Conservation (phyloP, 1,140 invertebrate species). For the Oryctes rhinoceros region DNA sequence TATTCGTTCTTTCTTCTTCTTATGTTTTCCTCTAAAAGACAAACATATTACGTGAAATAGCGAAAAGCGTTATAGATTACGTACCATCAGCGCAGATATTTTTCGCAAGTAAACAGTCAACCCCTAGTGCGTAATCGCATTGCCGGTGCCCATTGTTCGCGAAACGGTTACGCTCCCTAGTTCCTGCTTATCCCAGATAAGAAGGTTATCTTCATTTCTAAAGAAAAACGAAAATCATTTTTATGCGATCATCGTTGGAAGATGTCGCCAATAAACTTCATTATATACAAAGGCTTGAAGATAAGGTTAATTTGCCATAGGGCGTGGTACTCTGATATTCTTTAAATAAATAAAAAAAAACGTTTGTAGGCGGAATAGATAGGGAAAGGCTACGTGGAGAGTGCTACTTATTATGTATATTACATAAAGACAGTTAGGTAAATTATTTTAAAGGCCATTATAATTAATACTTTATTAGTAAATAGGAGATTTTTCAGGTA, state of each 20-base stretch:
- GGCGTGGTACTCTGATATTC: background rate
- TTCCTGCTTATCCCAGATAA: background rate
- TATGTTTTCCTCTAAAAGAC: too few relatives aligned
- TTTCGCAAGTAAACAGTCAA: background rate
- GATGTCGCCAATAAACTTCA: background rate
- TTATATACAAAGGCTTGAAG: conserved; percentile 1
- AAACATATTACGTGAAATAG: background rate
- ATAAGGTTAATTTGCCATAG: background rate
- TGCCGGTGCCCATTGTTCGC: background rate
- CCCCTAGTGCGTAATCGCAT: background rate
- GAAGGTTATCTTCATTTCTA: background rate
- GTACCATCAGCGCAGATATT: background rate
- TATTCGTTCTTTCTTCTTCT: too few relatives aligned
- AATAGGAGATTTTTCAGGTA: too few relatives aligned
- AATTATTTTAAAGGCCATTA: too few relatives aligned
- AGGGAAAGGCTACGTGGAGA: too few relatives aligned
- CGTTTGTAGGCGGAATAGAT: too few relatives aligned
- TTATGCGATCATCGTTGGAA: background rate
- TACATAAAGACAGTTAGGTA: too few relatives aligned
- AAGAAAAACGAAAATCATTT: conserved; percentile 10
- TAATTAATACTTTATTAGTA: too few relatives aligned
- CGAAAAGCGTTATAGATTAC: background rate
- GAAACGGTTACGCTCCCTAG: background rate
- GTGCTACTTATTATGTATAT: too few relatives aligned
- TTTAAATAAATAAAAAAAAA: background rate